These are phyloP conservation scores for Drosophila kikkawai DNA, from an alignment of 1,140 invertebrate species.

Conservation along the genomic window DNA sequence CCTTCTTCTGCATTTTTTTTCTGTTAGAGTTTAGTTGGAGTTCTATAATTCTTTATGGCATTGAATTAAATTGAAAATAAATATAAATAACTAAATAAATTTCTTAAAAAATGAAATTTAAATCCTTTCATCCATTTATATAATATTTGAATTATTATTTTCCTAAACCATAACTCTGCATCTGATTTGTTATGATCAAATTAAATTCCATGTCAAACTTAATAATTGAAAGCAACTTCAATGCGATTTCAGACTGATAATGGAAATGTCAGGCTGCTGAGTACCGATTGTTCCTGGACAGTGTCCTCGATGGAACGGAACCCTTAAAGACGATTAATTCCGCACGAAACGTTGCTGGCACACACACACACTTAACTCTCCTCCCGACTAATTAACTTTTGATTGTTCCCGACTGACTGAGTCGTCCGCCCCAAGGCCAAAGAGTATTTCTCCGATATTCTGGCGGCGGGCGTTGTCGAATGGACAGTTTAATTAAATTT, in stretches of 20 bases:
- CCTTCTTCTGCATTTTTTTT: no score
- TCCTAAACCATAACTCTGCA: neutral
- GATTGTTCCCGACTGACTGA: slow-evolving; percentile 33
- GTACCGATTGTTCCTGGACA: slow-evolving; percentile 20
- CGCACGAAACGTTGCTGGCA: slow-evolving; percentile 32
- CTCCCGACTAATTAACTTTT: slow-evolving; percentile 44
- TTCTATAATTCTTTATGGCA: neutral
- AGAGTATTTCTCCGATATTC: slow-evolving; percentile 9
- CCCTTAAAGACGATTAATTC: slow-evolving; percentile 44
- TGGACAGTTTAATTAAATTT: slow-evolving; percentile 53
- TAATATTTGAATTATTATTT: neutral
- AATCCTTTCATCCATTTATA: neutral
- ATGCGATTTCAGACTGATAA: slow-evolving; percentile 10
- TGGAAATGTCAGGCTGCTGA: slow-evolving; percentile 15
- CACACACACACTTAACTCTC: slow-evolving; percentile 32
- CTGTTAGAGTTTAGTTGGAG: neutral
- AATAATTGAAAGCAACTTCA: slow-evolving; percentile 3
- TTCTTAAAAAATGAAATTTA: no score
- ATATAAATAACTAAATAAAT: neutral
- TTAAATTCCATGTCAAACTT: neutral
- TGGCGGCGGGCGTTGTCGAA: slow-evolving; percentile 9
- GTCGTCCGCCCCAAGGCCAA: slow-evolving; percentile 22
- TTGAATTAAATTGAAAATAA: neutral
- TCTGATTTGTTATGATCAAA: neutral
- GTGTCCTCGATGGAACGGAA: slow-evolving; percentile 6